phyloP scores from a whole-genome alignment of 2,113 vertebrate genomes.

The Nerophis lumbriciformis region DNA sequence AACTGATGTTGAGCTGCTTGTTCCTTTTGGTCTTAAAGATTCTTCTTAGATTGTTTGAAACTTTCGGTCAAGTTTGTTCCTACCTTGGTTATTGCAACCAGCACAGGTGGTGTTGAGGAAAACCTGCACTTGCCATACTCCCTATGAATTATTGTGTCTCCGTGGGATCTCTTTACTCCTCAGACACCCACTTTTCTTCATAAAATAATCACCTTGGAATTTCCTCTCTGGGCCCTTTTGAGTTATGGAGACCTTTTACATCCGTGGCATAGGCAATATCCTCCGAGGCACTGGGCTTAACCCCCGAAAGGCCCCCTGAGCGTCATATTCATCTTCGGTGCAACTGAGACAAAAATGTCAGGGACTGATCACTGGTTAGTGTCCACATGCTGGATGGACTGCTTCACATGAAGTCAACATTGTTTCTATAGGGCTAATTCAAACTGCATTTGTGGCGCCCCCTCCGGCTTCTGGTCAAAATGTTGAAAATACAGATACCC shows the following conservation, averaged over 20 bases:
- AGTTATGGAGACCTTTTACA: constrained; percentile 47
- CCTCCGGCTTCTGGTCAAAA: no score
- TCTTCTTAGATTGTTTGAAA: no score
- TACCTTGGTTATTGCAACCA: not conserved
- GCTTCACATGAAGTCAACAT: no score
- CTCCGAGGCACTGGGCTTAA: constrained; percentile 21
- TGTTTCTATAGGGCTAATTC: no score
- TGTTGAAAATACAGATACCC: no score
- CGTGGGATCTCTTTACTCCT: constrained; percentile 12
- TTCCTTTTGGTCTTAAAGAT: no score
- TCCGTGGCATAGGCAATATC: constrained; percentile 23
- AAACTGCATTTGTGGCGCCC: no score
- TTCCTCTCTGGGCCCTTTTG: constrained; percentile 37
- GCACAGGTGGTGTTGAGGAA: constrained; percentile 4
- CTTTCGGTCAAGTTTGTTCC: no score
- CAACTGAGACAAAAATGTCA: constrained; percentile 11
- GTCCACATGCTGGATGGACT: no score
- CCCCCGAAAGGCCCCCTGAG: constrained; percentile 19
- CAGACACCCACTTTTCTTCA: constrained; percentile 37
- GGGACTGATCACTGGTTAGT: not conserved
- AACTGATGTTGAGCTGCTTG: no score
- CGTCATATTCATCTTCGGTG: constrained; percentile 43
- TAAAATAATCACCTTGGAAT: constrained; percentile 51
- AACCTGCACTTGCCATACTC: constrained; percentile 5
- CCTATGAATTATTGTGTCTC: constrained; percentile 20